phyloP scores from a whole-genome alignment of 2,113 vertebrate genomes.

The Haemorhous mexicanus region DNA sequence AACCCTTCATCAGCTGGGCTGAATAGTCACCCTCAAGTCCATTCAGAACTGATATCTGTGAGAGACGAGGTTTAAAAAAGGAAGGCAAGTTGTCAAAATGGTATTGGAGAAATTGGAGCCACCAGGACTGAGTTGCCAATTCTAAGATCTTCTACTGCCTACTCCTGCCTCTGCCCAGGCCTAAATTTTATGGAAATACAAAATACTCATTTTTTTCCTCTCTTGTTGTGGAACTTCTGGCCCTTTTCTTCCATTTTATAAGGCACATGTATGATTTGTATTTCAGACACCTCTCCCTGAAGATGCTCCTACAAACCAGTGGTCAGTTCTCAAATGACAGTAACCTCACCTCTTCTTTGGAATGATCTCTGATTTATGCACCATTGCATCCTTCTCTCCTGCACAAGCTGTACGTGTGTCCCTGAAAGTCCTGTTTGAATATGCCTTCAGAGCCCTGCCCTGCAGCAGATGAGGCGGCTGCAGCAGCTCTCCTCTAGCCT shows the following conservation, averaged over 20 bases:
- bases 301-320: background rate
- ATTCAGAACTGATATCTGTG: background rate
- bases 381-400: background rate
- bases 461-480: background rate
- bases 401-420: fast-evolving
- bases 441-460: background rate
- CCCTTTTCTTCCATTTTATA: background rate
- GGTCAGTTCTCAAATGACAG: background rate
- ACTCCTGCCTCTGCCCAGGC: background rate
- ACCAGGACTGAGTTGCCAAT: background rate
- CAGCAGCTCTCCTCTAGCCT: background rate
- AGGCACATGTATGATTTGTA: background rate
- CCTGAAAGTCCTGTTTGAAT: background rate
- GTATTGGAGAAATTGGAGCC: background rate
- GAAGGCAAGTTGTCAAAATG: background rate
- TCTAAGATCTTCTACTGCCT: background rate
- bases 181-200: background rate
- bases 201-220: background rate
- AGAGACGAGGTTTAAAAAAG: background rate
- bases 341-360: background rate
- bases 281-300: background rate
- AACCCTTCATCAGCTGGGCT: background rate
- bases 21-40: background rate
- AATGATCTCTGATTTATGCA: background rate
- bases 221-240: background rate